A percentile compares a stretch with the other conserved stretches of the same genome.
Conservation (phyloP, 1,140 invertebrate genomes). For the Anastrepha ludens region DNA sequence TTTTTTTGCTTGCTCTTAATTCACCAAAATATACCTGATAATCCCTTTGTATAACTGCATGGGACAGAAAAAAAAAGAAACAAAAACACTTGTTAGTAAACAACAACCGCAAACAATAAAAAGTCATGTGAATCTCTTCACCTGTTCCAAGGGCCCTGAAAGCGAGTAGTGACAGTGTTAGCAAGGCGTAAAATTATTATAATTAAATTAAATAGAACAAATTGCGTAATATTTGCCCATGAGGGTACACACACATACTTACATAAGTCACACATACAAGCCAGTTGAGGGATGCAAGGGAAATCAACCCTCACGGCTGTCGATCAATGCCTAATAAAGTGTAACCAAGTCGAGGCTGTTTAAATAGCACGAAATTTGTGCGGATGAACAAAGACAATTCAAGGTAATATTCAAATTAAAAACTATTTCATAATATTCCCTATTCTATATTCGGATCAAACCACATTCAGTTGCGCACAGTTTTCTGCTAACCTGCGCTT, state of each 20-base stretch:
- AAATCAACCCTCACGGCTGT: neutral
- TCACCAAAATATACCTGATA: slow-evolving; percentile 35
- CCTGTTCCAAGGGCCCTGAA: neutral
- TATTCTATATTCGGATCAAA: slow-evolving; percentile 8
- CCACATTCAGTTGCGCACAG: too few relatives aligned
- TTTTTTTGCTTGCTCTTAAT: neutral
- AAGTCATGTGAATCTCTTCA: slow-evolving; percentile 48
- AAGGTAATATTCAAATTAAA: neutral
- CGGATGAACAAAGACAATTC: neutral
- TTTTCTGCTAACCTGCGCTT: too few relatives aligned
- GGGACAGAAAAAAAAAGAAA: neutral
- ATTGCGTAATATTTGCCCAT: slow-evolving; percentile 22
- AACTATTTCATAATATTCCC: too few relatives aligned
- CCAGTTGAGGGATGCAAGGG: neutral
- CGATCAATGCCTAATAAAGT: neutral
- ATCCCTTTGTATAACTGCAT: neutral
- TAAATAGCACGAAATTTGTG: neutral
- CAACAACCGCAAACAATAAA: slow-evolving; percentile 43
- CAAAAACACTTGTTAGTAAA: slow-evolving; percentile 43
- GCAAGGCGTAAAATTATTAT: slow-evolving; percentile 73
- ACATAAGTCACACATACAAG: neutral
- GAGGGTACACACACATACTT: neutral
- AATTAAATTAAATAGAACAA: slow-evolving; percentile 64
- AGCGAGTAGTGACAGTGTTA: slow-evolving; percentile 56
- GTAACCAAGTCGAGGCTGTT: neutral